Percentiles rank a stretch among this genome's conserved stretches.
phyloP scores from a whole-genome alignment of 2,797 vertebrate genomes.

The Linurgus olivaceus region DNA sequence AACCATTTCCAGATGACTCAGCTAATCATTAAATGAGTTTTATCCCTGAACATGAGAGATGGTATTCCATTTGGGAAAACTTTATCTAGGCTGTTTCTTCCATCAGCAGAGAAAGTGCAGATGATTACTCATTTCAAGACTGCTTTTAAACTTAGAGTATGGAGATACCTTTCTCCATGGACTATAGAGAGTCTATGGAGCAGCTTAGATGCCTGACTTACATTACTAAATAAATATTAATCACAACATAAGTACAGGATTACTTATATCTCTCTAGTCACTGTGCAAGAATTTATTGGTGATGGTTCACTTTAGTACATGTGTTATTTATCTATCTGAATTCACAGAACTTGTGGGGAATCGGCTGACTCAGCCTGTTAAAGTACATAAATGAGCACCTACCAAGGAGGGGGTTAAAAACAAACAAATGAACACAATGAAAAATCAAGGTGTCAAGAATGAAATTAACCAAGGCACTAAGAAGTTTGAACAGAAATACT shows the following conservation, averaged over 20 bases:
- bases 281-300: neutral
- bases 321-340: neutral
- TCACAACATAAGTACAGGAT: neutral
- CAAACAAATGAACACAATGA: conserved; percentile 5
- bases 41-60: neutral
- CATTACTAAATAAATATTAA: neutral
- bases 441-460: conserved; percentile 34
- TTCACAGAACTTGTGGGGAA: neutral
- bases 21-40: neutral
- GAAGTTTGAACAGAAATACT: conserved; percentile 2
- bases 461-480: conserved; percentile 32
- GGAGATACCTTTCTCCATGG: neutral
- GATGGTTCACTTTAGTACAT: neutral
- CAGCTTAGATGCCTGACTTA: neutral
- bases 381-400: neutral
- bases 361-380: neutral
- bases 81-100: neutral
- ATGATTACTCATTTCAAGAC: neutral
- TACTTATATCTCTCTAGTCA: neutral
- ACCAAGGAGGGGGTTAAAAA: neutral
- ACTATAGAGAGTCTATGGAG: neutral
- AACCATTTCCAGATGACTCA: neutral
- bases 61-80: neutral
- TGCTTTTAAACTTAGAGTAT: neutral
- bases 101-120: neutral